Percentiles rank a stretch among this genome's conserved stretches.
Conservation (phyloP, 2,797 vertebrate species). For the Coreius guichenoti region DNA sequence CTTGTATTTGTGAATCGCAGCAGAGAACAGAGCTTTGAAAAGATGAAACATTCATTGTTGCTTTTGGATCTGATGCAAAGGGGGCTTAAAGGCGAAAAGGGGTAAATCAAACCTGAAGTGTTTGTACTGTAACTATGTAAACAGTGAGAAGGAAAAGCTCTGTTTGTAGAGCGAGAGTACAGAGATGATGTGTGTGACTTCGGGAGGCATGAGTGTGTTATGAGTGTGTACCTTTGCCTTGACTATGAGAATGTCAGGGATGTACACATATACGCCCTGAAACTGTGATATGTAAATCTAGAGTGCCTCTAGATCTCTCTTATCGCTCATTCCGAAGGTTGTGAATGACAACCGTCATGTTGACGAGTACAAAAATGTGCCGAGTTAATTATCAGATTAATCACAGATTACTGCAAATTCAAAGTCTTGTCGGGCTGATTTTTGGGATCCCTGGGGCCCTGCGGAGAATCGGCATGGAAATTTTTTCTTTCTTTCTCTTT, state of each 20-base stretch:
- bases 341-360: conserved; percentile 28
- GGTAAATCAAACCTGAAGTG: conserved; percentile 63
- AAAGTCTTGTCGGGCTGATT: conserved; percentile 19
- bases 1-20: conserved; percentile 43
- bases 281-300: conserved; percentile 45
- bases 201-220: conserved; percentile 36
- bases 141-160: conserved; percentile 57
- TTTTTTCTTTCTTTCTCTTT: neutral
- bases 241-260: conserved; percentile 48
- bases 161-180: conserved; percentile 43
- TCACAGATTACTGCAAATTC: conserved; percentile 41
- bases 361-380: conserved; percentile 4
- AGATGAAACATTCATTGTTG: conserved; percentile 54
- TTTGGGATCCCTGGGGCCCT: conserved; percentile 34
- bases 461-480: conserved; percentile 40
- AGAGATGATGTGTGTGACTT: conserved; percentile 39
- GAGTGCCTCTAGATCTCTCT: conserved; percentile 74
- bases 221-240: conserved; percentile 53
- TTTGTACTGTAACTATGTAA: conserved; percentile 63
- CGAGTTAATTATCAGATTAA: conserved; percentile 46
- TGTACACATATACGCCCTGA: conserved; percentile 31
- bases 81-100: conserved; percentile 47
- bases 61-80: conserved; percentile 51
- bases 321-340: conserved; percentile 65
- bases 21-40: conserved; percentile 48